phyloP scores from a whole-genome alignment of 53 echinoderm and acorn worm genomes.

The Henricia sp. region DNA sequence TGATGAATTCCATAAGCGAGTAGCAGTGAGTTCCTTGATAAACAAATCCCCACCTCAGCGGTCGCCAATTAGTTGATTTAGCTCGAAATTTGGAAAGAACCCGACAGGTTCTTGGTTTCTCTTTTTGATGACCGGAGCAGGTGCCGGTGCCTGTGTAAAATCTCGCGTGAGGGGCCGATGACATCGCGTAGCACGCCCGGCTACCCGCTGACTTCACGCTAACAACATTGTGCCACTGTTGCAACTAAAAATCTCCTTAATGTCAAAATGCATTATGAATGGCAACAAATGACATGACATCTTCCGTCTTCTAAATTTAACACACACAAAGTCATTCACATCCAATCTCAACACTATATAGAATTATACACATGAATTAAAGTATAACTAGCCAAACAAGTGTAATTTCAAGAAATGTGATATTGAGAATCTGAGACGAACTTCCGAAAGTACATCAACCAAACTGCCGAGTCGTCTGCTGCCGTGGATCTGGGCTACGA shows the following conservation, averaged over 20 bases:
- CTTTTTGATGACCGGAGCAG: conserved; percentile 2
- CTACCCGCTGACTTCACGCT: background rate
- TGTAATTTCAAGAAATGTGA: no score
- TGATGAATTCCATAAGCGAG: background rate
- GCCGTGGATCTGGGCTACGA: no score
- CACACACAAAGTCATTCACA: no score
- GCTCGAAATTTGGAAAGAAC: background rate
- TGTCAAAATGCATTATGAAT: conserved; percentile 30
- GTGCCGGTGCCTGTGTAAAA: background rate
- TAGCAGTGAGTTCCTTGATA: conserved; percentile 13
- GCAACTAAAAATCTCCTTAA: conserved; percentile 32
- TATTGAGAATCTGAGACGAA: no score
- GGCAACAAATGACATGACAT: no score
- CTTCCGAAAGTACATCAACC: no score
- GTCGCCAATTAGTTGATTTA: conserved; percentile 20
- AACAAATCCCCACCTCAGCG: conserved; percentile 5
- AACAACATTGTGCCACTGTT: conserved; percentile 37
- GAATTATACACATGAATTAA: no score
- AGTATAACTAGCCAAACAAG: no score
- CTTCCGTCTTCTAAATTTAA: no score
- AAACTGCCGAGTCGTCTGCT: no score
- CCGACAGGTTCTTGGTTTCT: background rate
- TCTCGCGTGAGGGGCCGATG: background rate
- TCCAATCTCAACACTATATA: no score
- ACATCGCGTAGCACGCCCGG: background rate